Conservation (phyloP, 2,797 vertebrate genomes). For the Schizopygopsis malacanthus region DNA sequence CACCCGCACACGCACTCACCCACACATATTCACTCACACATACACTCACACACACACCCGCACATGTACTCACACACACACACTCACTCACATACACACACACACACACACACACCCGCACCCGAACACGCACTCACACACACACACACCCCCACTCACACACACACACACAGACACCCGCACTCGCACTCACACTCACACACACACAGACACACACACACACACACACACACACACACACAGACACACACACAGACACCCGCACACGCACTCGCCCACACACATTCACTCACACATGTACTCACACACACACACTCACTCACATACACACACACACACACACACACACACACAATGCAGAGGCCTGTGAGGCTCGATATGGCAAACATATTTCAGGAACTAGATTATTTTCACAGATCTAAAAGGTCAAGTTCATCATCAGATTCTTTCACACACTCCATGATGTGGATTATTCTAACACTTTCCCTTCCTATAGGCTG, state of each 20-base stretch:
- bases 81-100: neutral
- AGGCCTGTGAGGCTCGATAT: neutral
- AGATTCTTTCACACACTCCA: neutral
- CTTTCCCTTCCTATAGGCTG: neutral
- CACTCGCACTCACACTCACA: neutral
- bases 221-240: slow-evolving; percentile 8
- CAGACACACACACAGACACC: slow-evolving; percentile 10
- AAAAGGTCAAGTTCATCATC: neutral
- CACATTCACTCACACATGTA: neutral
- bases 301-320: slow-evolving; percentile 7
- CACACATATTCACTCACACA: neutral
- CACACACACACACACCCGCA: slow-evolving; percentile 1
- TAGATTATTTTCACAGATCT: neutral
- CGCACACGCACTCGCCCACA: neutral
- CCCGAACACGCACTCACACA: slow-evolving; percentile 24
- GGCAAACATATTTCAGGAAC: neutral
- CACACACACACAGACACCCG: slow-evolving; percentile 8
- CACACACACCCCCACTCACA: slow-evolving; percentile 12
- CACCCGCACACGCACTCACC: slow-evolving; percentile 7
- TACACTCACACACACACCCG: neutral
- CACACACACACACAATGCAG: neutral
- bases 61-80: neutral
- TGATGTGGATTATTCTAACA: neutral
- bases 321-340: slow-evolving; percentile 10
- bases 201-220: slow-evolving; percentile 9